These are phyloP conservation scores for Chlorodrepanis virens DNA, from an alignment of 2,113 vertebrate genomes.

Conservation along the genomic window DNA sequence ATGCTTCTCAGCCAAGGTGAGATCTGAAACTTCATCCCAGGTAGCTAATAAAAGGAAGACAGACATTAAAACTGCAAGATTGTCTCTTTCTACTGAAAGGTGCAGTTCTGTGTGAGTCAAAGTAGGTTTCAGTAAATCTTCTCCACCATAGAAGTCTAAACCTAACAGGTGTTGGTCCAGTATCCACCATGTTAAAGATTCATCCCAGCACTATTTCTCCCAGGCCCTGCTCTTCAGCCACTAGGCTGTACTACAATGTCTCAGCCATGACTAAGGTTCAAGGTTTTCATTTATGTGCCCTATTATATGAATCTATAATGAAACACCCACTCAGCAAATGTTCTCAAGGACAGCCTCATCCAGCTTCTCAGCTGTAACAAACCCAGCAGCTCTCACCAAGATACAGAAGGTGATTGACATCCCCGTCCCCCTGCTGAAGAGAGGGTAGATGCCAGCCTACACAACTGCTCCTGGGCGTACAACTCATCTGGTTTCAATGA, in stretches of 20 bases:
- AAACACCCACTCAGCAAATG: background rate
- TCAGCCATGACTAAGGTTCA: background rate
- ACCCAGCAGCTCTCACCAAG: background rate
- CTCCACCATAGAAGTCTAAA: background rate
- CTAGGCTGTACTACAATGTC: rapidly evolving
- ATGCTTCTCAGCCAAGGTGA: background rate
- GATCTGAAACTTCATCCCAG: background rate
- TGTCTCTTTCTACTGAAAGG: background rate
- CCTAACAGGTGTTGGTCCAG: background rate
- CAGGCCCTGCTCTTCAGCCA: background rate
- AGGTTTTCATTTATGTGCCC: background rate
- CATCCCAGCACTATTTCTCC: background rate
- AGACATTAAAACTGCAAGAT: background rate
- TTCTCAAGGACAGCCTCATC: background rate
- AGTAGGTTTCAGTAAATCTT: background rate
- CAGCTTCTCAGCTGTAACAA: background rate
- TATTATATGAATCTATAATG: no score
- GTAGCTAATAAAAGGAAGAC: background rate
- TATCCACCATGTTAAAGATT: background rate
- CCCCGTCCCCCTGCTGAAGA: background rate
- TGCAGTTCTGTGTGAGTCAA: background rate
- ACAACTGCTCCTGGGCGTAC: background rate
- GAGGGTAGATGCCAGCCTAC: background rate
- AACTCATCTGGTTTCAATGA: background rate
- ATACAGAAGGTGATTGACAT: background rate